phyloP scores from a whole-genome alignment of 1,140 invertebrate species.

The Rhyzopertha dominica region DNA sequence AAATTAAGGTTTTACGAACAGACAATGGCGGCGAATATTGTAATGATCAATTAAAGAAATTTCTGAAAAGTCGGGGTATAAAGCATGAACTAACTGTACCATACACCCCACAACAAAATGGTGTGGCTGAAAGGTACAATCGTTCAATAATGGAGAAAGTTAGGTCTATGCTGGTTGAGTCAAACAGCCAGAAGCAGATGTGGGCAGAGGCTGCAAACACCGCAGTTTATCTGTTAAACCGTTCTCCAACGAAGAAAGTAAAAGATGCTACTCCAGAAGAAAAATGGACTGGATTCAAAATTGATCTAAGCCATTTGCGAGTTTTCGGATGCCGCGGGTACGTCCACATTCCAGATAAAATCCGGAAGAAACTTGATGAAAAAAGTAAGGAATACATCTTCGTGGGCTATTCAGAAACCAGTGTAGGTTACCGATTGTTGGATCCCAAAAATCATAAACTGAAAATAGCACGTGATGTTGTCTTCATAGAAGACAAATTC shows the following conservation, averaged over 20 bases:
- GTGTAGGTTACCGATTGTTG: conserved; percentile 44
- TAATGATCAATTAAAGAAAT: conserved; percentile 26
- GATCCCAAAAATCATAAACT: too few species aligned
- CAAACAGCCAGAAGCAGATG: conserved; percentile 36
- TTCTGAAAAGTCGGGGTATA: conserved; percentile 35
- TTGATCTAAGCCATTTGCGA: conserved; percentile 26
- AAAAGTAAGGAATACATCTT: conserved; percentile 41
- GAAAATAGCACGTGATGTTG: too few species aligned
- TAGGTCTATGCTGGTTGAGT: conserved; percentile 29
- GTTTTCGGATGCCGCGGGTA: conserved; percentile 46
- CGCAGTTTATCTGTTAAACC: conserved; percentile 40
- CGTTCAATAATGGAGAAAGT: conserved; percentile 35
- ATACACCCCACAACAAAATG: conserved; percentile 48
- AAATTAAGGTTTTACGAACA: conserved; percentile 31
- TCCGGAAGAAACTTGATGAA: conserved; percentile 37
- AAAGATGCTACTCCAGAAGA: conserved; percentile 44
- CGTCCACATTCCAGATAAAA: conserved; percentile 40
- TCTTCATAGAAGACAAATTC: too few species aligned
- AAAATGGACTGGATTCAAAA: conserved; percentile 28
- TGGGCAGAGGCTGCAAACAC: conserved; percentile 42
- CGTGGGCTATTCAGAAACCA: conserved; percentile 44
- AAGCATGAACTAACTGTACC: conserved; percentile 39
- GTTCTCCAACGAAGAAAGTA: conserved; percentile 31
- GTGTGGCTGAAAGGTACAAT: conserved; percentile 39
- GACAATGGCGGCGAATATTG: conserved; percentile 39